Base-by-base conservation (phyloP, 2,888 invertebrate species). In the Pristionchus exspectatus region DNA sequence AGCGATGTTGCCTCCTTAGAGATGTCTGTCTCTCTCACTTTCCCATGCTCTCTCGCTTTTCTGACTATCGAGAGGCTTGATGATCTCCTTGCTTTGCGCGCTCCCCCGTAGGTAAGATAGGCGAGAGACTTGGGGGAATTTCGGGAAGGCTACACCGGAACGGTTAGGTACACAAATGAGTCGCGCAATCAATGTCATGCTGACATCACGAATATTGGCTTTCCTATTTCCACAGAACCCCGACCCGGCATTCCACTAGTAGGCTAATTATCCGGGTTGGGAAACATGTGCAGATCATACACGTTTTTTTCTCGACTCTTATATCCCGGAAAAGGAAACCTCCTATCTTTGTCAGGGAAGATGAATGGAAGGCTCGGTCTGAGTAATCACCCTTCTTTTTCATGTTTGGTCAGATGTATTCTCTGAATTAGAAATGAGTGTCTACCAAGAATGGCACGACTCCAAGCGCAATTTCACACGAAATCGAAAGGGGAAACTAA, bases 401-500 rank as follows among this genome's bases (percentile, higher is more conserved):
- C n/a, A n/a, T n/a, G n/a, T n/a, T n/a, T n/a, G n/a, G n/a, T 50
- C 44, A 3, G 5, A 10, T 63, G n/a, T 24, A n/a, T 63, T 63
- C 21, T 56, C 18, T 56, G 21, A 56, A 56, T 56, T 56, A 21
- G 56, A 16, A 56, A 56, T 21, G 21, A 56, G 14, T 16, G 3
- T 16, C 63, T 59, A 10, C 59, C 59, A 59, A 59, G 59, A 59
- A 59, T 18, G 1, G 56, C 56, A 16, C 56, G 56, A 56, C 56
- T n/a, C 7, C 7, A n/a, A 63, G n/a, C 24, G 63, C 63, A 63
- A 63, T 63, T 63, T 63, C 63, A n/a, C 56, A 38, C 38, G n/a
- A n/a, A 63, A 63, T 63, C 63, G 63, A 63, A 63, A 63, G 63
- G 24, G 63, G 63, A 74, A 74, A 74, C 74, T 74, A 81, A 81